These are phyloP conservation scores for Pelobates cultripes DNA, from an alignment of 2,797 vertebrate species.

Conservation along the genomic window DNA sequence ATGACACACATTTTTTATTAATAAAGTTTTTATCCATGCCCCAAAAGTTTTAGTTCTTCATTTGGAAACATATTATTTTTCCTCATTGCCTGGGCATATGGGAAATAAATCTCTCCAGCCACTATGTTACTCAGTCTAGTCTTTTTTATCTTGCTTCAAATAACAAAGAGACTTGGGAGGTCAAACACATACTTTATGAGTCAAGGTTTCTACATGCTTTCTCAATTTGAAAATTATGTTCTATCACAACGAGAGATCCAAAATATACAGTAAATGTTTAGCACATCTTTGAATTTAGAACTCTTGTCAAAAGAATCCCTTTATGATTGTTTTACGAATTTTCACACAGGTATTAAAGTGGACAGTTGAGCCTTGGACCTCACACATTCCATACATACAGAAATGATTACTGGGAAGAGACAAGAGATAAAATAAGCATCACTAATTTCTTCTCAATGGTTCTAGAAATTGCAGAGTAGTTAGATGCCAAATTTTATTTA, in stretches of 20 bases:
- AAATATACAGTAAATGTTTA: background rate
- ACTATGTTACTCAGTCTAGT: no score
- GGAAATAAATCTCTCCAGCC: no score
- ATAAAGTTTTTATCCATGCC: no score
- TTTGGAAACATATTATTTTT: no score
- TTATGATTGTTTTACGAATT: background rate
- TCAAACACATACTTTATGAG: background rate
- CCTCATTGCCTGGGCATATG: no score
- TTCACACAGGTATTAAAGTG: background rate
- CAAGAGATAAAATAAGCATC: slow-evolving; percentile 42
- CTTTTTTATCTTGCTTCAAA: no score
- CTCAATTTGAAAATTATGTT: background rate
- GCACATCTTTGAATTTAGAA: background rate
- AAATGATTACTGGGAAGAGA: slow-evolving; percentile 14
- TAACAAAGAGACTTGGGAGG: background rate
- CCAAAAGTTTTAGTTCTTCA: no score
- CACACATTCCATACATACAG: slow-evolving; percentile 26
- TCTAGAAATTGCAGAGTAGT: slow-evolving; percentile 26
- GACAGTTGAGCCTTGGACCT: slow-evolving; percentile 13
- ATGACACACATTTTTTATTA: no score
- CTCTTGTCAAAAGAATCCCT: background rate
- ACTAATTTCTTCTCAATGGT: slow-evolving; percentile 11
- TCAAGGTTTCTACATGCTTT: background rate
- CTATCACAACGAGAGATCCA: background rate
- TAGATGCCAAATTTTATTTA: slow-evolving; percentile 37